Conservation (phyloP, 2,113 vertebrate species). For the Romanogobio albipinnatus region DNA sequence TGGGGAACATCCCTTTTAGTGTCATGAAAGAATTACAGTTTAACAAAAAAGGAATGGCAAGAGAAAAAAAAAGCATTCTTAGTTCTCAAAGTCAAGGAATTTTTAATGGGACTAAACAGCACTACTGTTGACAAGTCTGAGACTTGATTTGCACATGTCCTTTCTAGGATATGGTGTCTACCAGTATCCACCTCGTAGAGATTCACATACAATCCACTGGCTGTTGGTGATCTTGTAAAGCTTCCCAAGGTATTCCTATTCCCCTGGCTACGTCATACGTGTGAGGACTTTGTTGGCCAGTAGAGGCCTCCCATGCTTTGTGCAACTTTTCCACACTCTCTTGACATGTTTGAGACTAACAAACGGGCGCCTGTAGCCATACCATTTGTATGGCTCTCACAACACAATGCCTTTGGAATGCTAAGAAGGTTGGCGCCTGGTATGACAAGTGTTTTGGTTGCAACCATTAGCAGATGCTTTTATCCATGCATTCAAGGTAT, state of each 20-base stretch:
- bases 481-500: not conserved
- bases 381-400: not conserved
- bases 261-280: constrained; percentile 63
- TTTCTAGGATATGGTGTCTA: not conserved
- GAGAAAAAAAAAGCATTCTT: constrained; percentile 57
- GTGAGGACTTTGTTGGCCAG: constrained; percentile 80
- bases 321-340: constrained; percentile 57
- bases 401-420: not conserved
- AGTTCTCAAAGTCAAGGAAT: constrained; percentile 64
- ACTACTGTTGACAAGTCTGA: not conserved
- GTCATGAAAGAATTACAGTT: constrained; percentile 19
- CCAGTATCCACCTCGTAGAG: not conserved
- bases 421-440: not conserved
- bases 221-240: constrained; percentile 11
- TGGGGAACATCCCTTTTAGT: constrained; percentile 71
- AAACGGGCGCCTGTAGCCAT: not conserved
- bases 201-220: not conserved
- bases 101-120: constrained; percentile 52
- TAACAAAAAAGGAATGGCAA: not conserved
- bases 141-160: constrained; percentile 44
- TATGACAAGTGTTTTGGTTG: not conserved
- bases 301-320: constrained; percentile 98
- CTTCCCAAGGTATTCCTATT: constrained; percentile 57
- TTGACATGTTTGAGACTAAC: constrained; percentile 48
- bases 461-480: not conserved